phyloP scores from a whole-genome alignment of 92 coral and sea anemone genomes.

The Scolanthus callimorphus region DNA sequence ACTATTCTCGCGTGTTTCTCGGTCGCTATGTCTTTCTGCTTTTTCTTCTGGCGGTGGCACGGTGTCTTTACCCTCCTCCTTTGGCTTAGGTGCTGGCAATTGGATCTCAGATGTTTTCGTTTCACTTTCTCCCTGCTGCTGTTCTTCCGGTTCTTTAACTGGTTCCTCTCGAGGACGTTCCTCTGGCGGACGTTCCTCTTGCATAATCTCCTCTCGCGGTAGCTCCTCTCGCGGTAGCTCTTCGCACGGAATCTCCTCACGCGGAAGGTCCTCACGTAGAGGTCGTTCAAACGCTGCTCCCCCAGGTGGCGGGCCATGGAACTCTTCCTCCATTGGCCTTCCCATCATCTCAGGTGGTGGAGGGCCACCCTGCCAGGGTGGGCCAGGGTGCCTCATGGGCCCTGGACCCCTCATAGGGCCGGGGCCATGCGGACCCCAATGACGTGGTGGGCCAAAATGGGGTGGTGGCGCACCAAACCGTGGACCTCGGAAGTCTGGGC shows the following conservation, averaged over 20 bases:
- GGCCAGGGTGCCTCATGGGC: conserved; percentile 41
- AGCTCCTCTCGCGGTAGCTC: conserved; percentile 1
- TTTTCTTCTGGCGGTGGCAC: conserved; percentile 17
- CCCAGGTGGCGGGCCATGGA: neutral
- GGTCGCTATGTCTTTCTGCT: conserved; percentile 13
- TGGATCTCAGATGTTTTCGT: conserved; percentile 2
- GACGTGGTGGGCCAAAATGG: conserved; percentile 51
- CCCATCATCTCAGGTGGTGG: conserved; percentile 26
- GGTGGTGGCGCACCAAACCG: conserved; percentile 14
- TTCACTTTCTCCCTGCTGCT: conserved; percentile 5
- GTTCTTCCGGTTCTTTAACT: conserved; percentile 22
- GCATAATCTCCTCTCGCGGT: neutral
- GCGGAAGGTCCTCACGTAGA: conserved; percentile 6
- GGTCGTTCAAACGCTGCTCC: conserved; percentile 4
- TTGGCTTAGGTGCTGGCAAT: conserved; percentile 11
- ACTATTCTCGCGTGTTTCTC: conserved; percentile 44
- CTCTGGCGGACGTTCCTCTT: neutral
- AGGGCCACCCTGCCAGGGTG: conserved; percentile 56
- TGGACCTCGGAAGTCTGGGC: conserved; percentile 21
- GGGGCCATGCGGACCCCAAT: conserved; percentile 76
- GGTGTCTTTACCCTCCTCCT: conserved; percentile 9
- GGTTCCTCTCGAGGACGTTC: neutral
- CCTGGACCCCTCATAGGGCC: conserved; percentile 64
- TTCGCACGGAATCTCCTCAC: neutral
- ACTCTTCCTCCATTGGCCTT: conserved; percentile 2